A percentile compares a stretch with the other conserved stretches of the same genome.
Conservation (phyloP, 2,113 vertebrate genomes). For the Clarias gariepinus region DNA sequence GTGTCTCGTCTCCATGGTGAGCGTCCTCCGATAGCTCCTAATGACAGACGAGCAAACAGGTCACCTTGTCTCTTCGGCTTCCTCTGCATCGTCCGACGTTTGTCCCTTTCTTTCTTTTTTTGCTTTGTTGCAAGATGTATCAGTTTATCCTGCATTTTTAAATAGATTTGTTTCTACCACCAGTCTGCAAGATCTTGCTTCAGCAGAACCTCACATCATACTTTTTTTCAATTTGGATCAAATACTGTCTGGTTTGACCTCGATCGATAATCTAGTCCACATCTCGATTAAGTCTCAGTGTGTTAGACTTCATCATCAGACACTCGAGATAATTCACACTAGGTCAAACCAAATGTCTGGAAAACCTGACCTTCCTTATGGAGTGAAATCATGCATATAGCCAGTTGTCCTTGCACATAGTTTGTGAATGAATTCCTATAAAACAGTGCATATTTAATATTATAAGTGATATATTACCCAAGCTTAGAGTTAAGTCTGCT, state of each 20-base stretch:
- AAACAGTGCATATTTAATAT: neutral
- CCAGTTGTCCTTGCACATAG: neutral
- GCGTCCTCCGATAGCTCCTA: constrained; percentile 10
- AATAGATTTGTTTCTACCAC: neutral
- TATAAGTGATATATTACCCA: neutral
- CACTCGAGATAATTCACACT: neutral
- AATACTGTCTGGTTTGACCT: neutral
- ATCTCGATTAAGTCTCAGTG: neutral
- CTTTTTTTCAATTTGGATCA: neutral
- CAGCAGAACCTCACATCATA: neutral
- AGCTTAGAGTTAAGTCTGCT: neutral
- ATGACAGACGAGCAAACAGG: constrained; percentile 14
- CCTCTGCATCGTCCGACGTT: neutral
- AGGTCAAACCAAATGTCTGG: neutral
- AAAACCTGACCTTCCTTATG: neutral
- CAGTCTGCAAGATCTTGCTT: neutral
- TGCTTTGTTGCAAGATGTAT: neutral
- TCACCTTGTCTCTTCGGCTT: neutral
- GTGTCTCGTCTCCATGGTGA: constrained; percentile 48
- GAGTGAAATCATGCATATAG: neutral
- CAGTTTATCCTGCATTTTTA: neutral
- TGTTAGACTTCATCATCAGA: neutral
- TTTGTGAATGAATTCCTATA: neutral
- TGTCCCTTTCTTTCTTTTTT: neutral
- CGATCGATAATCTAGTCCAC: neutral